Evolutionary conservation across 2,113 vertebrate species (phyloP).

Genomic region (Phalacrocorax carbo): DNA sequence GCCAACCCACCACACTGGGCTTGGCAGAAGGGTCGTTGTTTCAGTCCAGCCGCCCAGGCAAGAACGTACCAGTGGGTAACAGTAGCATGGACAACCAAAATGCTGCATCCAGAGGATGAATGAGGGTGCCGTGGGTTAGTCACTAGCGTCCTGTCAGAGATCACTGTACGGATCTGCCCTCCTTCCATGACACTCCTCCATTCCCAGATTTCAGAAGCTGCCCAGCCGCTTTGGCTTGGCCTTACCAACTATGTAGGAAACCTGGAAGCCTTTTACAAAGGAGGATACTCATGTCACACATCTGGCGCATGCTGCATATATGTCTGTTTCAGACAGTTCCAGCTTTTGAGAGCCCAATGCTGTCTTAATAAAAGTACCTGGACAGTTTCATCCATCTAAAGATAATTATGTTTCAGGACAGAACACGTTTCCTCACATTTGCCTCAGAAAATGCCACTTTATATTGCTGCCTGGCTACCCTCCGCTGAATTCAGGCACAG

Average conservation of each 20-base stretch:
- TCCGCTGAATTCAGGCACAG: not conserved
- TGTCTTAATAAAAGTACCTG: not conserved
- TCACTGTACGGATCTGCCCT: not conserved
- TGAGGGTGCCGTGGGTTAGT: fast-evolving
- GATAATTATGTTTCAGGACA: not conserved
- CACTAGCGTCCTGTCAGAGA: fast-evolving
- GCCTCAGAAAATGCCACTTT: not conserved
- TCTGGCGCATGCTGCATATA: not conserved
- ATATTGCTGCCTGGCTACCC: not conserved
- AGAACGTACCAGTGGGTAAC: not conserved
- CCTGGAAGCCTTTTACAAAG: not conserved
- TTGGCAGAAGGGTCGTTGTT: not conserved
- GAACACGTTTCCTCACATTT: not conserved
- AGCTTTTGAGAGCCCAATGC: not conserved
- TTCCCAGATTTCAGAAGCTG: not conserved
- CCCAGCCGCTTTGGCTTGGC: not conserved
- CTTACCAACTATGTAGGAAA: not conserved
- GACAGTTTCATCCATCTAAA: not conserved
- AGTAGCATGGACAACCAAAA: fast-evolving
- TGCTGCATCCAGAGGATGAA: not conserved
- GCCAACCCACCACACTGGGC: no score
- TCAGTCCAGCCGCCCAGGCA: not conserved
- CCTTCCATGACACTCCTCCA: not conserved
- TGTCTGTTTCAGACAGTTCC: not conserved
- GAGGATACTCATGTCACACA: not conserved